Base-by-base conservation (phyloP, 1,140 invertebrate species). In the Chionoecetes opilio region DNA sequence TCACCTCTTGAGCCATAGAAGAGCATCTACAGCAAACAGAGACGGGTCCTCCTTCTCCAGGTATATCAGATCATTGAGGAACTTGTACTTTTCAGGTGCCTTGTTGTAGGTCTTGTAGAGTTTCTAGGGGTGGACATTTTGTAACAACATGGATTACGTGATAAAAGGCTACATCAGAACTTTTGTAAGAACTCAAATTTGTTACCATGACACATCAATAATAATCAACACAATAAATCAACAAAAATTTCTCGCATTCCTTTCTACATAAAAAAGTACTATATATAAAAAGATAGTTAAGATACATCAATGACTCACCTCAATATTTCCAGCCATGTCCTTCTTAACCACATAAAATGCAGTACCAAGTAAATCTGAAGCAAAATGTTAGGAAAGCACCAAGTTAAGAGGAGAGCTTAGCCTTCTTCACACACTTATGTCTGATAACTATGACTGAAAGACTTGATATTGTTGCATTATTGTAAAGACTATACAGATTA, bases 331-430 rank as follows among this genome's bases (percentile, higher is more conserved):
- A 29, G 92, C 93, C 91, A 95, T 95, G 87, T 95, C 95, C 38
- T 94, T 95, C 37, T 95, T 95, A 35, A 95, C 95, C 31, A 95
- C 92, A 91, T 95, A 95, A 85, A 95, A 91, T 95, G 90, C 88
- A 31, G 94, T 86, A 9, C 90, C 88, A 35, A 94, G 82, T 31
- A 94, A 38, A 94, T 94, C 93, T 94, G 87, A 37, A 94, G 84
- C 41, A 82, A 38, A 94, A 94, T 82, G 17, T 82, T 34, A 41
- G n/a, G 21, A 53, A 90, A 6, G 11, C 82, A 75, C 63, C 26
- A 75, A n/a, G 63, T 26, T 75, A 75, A n/a, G n/a, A 75, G 63
- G 63, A 75, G n/a, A 26, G 21, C n/a, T 26, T 75, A 75, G n/a
- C 63, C 26, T 75, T 17, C 63, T 75, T n/a, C 3, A 75, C 63